phyloP scores from a whole-genome alignment of 2,113 vertebrate species.

The Cyanocitta stelleri region DNA sequence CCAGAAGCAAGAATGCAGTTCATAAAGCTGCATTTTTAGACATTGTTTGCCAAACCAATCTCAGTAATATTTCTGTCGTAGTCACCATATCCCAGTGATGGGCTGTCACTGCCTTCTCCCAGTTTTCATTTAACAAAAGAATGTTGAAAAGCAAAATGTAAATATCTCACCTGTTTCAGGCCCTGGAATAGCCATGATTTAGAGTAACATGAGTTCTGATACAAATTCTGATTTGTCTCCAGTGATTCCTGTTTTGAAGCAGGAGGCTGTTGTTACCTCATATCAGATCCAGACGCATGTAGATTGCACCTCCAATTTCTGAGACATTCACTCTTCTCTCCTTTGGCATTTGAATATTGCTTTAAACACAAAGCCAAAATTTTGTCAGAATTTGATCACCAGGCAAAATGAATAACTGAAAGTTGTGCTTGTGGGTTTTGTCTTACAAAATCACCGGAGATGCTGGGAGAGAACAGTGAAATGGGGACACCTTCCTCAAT shows the following conservation, averaged over 20 bases:
- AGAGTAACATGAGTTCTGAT: neutral
- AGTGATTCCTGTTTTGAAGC: neutral
- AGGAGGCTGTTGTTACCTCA: neutral
- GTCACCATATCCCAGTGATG: neutral
- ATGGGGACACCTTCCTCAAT: neutral
- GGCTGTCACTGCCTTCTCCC: neutral
- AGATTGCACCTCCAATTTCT: neutral
- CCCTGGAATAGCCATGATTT: neutral
- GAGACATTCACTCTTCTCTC: neutral
- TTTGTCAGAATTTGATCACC: neutral
- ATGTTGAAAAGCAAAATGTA: neutral
- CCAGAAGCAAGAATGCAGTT: neutral
- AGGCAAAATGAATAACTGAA: neutral
- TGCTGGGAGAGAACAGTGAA: slow-evolving; percentile 12
- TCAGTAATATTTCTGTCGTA: neutral
- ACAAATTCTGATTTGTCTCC: neutral
- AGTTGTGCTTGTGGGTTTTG: neutral
- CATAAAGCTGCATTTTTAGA: neutral
- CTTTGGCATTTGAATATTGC: neutral
- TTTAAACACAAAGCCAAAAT: neutral
- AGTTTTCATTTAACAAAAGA: neutral
- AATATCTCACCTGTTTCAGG: neutral
- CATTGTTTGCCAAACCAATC: neutral
- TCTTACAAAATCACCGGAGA: neutral
- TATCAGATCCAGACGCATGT: neutral